Base-by-base conservation (phyloP, 2,113 vertebrate species). In the Chloropsis cyanopogon region DNA sequence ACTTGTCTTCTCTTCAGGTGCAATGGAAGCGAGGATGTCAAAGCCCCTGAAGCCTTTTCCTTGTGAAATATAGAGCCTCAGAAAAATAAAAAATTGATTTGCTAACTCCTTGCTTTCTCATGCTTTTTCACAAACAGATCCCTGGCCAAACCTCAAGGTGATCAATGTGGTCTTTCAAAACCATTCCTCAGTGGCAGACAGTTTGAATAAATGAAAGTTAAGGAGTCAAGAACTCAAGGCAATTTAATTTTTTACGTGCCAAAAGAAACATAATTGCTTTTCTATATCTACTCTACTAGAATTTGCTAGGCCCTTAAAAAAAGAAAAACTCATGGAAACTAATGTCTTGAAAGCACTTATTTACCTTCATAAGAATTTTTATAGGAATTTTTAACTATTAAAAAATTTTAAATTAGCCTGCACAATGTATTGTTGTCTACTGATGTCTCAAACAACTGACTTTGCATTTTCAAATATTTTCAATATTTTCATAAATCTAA, bases 131-230 rank as follows among this genome's bases (percentile, higher is more conserved):
- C 44, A 91, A 83, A 37, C 61, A 68, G 44, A 42, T 82, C 88
- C 56, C 63, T 88, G 65, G 39, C 53, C 63, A 80, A 87, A 94
- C 20, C 14, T 25, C 66, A 66, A 50, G 56, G 82, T 92, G 78
- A 95, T 92, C 85, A 90, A 93, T 89, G 70, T 15, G 16, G 46
- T 59, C 82, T 89, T 88, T 88, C 44, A 82, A 75, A 80, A 82
- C 49, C 72, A 79, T 86, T 93, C 49, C 91, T 89, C 88, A 92
- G 15, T 56, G 42, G 60, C 41, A 96, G 68, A 66, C 50, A 91
- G 83, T 64, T 85, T 92, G 76, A 82, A 94, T 91, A 94, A 92
- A 90, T 91, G 73, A 81, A 93, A 92, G 64, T 81, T 82, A 82
- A 94, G 68, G 57, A 84, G 25, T 76, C 31, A n/a, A 66, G 76